These are phyloP conservation scores for Conus canariensis DNA, from an alignment of 2,888 invertebrate genomes.

Conservation along the genomic window DNA sequence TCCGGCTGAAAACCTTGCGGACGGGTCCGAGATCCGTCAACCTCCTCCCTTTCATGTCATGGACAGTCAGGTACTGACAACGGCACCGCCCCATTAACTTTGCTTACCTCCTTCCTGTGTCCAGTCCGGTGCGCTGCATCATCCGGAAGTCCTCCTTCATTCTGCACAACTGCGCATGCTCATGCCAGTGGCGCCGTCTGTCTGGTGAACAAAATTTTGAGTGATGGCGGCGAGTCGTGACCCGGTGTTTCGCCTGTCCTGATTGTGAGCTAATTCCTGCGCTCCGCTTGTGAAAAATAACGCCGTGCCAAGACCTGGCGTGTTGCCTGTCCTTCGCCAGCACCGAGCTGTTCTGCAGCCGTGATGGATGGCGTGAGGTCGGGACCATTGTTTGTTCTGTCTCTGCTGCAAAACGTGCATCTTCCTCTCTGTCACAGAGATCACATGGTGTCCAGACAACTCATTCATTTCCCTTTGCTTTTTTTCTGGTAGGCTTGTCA, in stretches of 20 bases:
- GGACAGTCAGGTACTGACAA: too few relatives aligned
- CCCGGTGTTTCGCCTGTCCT: not conserved
- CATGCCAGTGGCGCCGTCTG: not conserved
- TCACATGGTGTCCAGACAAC: not conserved
- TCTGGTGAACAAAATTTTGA: not conserved
- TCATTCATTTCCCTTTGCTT: not conserved
- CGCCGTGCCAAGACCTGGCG: not conserved
- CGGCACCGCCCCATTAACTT: too few relatives aligned
- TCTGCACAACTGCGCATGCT: conserved; percentile 1
- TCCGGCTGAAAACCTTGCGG: too few relatives aligned
- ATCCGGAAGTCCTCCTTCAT: not conserved
- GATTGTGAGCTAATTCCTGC: not conserved
- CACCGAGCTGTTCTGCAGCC: not conserved
- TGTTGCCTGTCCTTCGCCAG: not conserved
- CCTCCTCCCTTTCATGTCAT: too few relatives aligned
- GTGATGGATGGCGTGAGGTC: not conserved
- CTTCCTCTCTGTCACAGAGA: not conserved
- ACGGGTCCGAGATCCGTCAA: too few relatives aligned
- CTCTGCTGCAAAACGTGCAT: not conserved
- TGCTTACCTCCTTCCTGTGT: too few relatives aligned
- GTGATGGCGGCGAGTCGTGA: conserved; percentile 3
- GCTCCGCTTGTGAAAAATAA: not conserved
- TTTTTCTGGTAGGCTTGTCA: too few relatives aligned
- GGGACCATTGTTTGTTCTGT: not conserved
- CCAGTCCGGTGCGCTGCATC: too few relatives aligned